Percentiles rank a stretch among this genome's conserved stretches.
phyloP scores from a whole-genome alignment of 2,888 invertebrate genomes.

The Sinodicranocentrus sp. region DNA sequence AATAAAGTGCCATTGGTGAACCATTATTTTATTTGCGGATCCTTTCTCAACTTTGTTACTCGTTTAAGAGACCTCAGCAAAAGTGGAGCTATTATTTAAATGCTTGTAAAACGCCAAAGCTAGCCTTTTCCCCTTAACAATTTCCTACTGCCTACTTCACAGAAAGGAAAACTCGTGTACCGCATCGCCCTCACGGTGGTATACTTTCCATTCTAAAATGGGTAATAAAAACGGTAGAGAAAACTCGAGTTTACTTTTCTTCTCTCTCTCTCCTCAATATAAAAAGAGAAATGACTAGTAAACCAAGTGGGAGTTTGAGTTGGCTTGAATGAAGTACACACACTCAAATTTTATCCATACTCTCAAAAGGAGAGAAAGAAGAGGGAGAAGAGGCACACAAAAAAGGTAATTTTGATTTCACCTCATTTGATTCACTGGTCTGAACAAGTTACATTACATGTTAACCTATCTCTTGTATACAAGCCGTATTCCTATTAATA shows the following conservation, averaged over 20 bases:
- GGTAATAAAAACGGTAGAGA: constrained; percentile 42
- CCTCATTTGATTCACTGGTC: constrained; percentile 63
- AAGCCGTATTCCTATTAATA: constrained; percentile 34
- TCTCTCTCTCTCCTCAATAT: constrained; percentile 3
- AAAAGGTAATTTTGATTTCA: constrained; percentile 63
- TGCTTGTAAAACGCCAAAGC: constrained; percentile 52
- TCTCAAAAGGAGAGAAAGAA: too few species aligned
- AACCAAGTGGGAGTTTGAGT: constrained; percentile 46
- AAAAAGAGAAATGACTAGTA: neutral
- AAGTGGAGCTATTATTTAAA: constrained; percentile 61
- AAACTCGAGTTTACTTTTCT: constrained; percentile 53
- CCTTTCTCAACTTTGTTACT: constrained; percentile 58
- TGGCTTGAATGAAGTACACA: neutral
- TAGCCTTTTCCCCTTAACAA: neutral
- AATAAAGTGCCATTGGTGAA: constrained; percentile 64
- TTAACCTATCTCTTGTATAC: constrained; percentile 16
- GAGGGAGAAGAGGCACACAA: constrained; percentile 8
- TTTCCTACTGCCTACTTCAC: neutral
- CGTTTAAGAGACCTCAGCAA: constrained; percentile 53
- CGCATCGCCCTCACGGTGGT: too few species aligned
- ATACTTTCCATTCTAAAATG: constrained; percentile 30
- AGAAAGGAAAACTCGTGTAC: neutral
- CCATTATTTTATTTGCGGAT: constrained; percentile 65
- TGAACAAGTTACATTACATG: constrained; percentile 54
- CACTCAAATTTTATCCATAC: constrained; percentile 8